Conservation (phyloP, 2,888 invertebrate species). For the Osmoderma eremita region DNA sequence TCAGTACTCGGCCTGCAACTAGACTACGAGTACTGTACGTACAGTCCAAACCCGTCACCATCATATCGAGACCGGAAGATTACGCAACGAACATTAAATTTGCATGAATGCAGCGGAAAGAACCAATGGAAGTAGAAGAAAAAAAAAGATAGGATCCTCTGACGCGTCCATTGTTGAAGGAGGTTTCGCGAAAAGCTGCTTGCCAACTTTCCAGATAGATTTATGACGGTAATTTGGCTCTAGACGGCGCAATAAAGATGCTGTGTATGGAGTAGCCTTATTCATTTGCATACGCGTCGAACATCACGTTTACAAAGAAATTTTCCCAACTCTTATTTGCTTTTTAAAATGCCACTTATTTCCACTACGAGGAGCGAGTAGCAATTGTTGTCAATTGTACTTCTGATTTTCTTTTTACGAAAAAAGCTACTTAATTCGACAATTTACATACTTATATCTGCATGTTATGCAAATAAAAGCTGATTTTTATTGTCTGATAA, state of each 20-base stretch:
- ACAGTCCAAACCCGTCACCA: neutral
- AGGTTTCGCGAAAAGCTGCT: slow-evolving; percentile 31
- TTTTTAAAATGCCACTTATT: slow-evolving; percentile 25
- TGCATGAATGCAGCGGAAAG: slow-evolving; percentile 28
- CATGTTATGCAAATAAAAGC: too few relatives aligned
- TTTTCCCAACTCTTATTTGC: slow-evolving; percentile 30
- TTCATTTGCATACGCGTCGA: slow-evolving; percentile 36
- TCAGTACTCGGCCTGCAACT: neutral
- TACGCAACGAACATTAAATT: slow-evolving; percentile 30
- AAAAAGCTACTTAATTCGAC: too few relatives aligned
- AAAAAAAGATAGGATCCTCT: slow-evolving; percentile 15
- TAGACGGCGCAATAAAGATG: slow-evolving; percentile 33
- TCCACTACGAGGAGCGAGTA: slow-evolving; percentile 26
- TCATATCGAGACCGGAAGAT: slow-evolving; percentile 30
- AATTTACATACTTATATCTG: too few relatives aligned
- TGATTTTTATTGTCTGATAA: too few relatives aligned
- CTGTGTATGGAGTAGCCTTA: slow-evolving; percentile 32
- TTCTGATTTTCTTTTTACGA: neutral
- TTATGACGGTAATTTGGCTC: slow-evolving; percentile 34
- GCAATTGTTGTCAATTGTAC: slow-evolving; percentile 22
- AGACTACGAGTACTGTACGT: neutral
- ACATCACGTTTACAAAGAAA: slow-evolving; percentile 33
- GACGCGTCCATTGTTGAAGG: slow-evolving; percentile 35
- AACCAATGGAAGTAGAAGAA: slow-evolving; percentile 22
- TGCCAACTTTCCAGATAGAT: slow-evolving; percentile 36